These are phyloP conservation scores for Sebastes diaconus DNA, from an alignment of 2,797 vertebrate genomes.

Conservation along the genomic window DNA sequence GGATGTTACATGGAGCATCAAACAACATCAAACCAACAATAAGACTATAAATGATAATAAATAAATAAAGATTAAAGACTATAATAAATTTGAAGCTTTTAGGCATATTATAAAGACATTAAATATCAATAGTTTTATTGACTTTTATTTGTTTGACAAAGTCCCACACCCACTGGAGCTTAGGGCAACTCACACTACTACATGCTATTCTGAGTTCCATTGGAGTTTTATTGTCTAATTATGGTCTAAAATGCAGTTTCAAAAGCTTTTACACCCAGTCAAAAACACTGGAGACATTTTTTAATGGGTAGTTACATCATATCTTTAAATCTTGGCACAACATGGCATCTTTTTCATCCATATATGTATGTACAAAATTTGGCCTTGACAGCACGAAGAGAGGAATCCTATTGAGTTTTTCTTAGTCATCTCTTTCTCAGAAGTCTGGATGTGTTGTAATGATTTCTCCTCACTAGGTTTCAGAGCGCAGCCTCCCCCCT, in stretches of 20 bases:
- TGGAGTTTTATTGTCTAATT: background rate
- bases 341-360: background rate
- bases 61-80: no score
- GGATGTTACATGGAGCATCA: no score
- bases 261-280: background rate
- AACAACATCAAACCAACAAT: no score
- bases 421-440: background rate
- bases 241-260: background rate
- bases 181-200: background rate
- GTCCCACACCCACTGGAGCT: no score
- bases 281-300: background rate
- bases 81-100: no score
- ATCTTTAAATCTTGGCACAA: background rate
- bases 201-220: background rate
- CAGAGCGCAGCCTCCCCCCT: slow-evolving; percentile 88
- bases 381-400: no score
- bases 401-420: no score
- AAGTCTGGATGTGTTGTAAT: background rate
- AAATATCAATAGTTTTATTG: no score
- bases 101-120: no score
- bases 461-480: slow-evolving; percentile 79
- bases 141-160: no score
- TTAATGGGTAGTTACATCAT: background rate
- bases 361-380: background rate
- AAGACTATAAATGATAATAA: no score